Base-by-base conservation (phyloP, 2,888 invertebrate genomes). In the Nesidiocoris tenuis region DNA sequence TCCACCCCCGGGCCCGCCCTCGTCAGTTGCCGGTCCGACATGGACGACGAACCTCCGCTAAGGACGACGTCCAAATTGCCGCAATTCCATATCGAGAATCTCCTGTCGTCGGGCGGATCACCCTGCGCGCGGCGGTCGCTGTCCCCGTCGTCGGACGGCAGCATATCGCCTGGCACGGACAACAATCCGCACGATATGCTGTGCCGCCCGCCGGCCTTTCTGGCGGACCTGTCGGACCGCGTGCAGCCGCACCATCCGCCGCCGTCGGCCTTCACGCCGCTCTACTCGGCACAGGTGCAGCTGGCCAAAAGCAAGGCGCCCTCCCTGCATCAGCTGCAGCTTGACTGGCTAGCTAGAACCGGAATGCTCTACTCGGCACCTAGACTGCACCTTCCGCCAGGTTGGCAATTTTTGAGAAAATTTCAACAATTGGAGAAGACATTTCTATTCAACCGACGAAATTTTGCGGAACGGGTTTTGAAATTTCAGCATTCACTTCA, bases 311-410 rank as follows among this genome's bases (percentile, higher is more conserved):
- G 56, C 16, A 55, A 57, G 19, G n/a, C 64, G 0, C 67, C 75
- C 1, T 61, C 78, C 3, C 86, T 91, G 55, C 92, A 92, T 81
- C 91, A 92, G 81, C 90, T 92, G 86, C 93, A 93, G 84, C 87
- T 95, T 79, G 96, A 96, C 84, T 95, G 95, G 91, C 86, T 96
- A 79, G 94, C 96, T 2, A 88, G 95, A 81, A 93, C 94, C 1
- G 95, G 95, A 22, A 95, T 96, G 93, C 89, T 95, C 80, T 95
- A 95, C 82, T 80, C 81, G 5, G 80, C 81, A 2, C 95, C 95
- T 59, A 87, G 95, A 82, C 87, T 95, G 82, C 94, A 94, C 0
- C 84, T 94, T 68, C 39, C 39, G 5, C 89, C 93, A 81, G 94
- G 94, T n/a, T n/a, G n/a, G n/a, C n/a, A n/a, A n/a, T n/a, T n/a